These are phyloP conservation scores for Thyatira batis DNA, from an alignment of 2,888 invertebrate species.

Conservation along the genomic window DNA sequence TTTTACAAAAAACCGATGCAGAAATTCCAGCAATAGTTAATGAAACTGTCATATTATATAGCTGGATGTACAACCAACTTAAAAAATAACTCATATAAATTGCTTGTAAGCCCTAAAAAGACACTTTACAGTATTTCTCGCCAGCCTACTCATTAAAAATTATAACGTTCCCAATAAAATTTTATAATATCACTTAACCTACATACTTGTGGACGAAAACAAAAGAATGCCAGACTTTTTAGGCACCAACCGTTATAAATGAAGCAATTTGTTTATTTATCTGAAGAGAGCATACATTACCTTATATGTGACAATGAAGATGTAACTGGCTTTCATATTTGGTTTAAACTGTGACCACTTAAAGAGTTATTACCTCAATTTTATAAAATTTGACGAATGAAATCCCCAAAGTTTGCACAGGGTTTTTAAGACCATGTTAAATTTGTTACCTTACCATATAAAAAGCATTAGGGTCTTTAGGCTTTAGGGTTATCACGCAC, in stretches of 20 bases:
- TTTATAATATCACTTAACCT: slow-evolving; percentile 44
- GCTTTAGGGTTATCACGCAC: too few relatives aligned
- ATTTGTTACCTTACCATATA: background rate
- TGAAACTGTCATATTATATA: too few relatives aligned
- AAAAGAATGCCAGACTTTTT: slow-evolving; percentile 16
- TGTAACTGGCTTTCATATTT: slow-evolving; percentile 23
- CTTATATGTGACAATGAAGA: slow-evolving; percentile 34
- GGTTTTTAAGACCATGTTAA: background rate
- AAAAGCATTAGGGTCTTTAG: too few relatives aligned
- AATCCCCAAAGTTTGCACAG: background rate
- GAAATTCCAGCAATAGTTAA: too few relatives aligned
- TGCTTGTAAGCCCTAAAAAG: background rate
- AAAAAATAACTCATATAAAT: too few relatives aligned
- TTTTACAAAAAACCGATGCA: too few relatives aligned
- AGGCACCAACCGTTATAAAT: slow-evolving; percentile 28
- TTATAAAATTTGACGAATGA: background rate
- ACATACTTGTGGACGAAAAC: slow-evolving; percentile 25
- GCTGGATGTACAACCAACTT: too few relatives aligned
- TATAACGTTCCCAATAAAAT: slow-evolving; percentile 42
- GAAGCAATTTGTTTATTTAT: slow-evolving; percentile 37
- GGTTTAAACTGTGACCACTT: background rate
- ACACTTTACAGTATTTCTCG: background rate
- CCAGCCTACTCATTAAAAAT: slow-evolving; percentile 27
- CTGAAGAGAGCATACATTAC: slow-evolving; percentile 27
- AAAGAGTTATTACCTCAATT: background rate